Conservation (phyloP, 2,888 invertebrate species). For the Chymomyza amoena region DNA sequence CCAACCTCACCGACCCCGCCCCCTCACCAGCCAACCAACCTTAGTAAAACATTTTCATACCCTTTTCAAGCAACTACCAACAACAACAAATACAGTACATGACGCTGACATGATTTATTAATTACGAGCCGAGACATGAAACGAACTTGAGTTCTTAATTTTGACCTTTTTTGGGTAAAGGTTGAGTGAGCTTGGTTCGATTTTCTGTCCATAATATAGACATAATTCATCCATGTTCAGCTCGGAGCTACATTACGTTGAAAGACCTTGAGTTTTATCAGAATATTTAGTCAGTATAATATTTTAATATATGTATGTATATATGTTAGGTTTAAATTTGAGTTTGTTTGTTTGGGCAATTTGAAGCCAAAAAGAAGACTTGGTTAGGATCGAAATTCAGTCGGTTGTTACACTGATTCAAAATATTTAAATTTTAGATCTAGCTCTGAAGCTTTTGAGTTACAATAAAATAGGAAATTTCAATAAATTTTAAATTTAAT, state of each 20-base stretch:
- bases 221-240: background rate
- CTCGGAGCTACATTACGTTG: background rate
- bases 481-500: no score
- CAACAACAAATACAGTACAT: background rate
- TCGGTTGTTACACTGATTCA: no score
- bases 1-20: slow-evolving; percentile 17
- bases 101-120: slow-evolving; percentile 75
- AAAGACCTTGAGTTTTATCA: background rate
- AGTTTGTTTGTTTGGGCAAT: no score
- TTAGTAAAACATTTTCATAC: background rate
- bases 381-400: no score
- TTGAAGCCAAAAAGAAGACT: no score
- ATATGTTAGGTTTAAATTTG: no score
- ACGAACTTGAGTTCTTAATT: slow-evolving; percentile 73
- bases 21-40: background rate
- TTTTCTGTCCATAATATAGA: background rate
- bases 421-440: no score
- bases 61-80: background rate
- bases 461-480: no score
- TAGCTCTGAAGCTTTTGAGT: no score
- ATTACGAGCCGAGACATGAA: slow-evolving; percentile 68
- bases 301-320: no score
- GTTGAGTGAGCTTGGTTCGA: background rate
- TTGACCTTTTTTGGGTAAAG: slow-evolving; percentile 38
- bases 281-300: no score